Conservation (phyloP, 1,140 invertebrate species). For the Thaumatotibia leucotreta region DNA sequence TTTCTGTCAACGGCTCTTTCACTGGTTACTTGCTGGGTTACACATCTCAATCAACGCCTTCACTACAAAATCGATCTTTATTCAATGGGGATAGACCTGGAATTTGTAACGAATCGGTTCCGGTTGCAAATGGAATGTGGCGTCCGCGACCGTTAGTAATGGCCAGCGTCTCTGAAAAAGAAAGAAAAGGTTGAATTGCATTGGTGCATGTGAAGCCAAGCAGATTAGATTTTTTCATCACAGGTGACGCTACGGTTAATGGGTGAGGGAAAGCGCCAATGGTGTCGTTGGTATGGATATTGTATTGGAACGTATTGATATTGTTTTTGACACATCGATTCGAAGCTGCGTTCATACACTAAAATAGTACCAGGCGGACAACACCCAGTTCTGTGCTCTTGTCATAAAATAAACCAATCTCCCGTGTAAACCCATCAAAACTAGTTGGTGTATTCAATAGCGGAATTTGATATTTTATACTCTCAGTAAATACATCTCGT, state of each 20-base stretch:
- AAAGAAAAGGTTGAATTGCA: conserved; percentile 3
- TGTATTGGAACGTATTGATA: not conserved
- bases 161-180: conserved; percentile 31
- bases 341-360: not conserved
- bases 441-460: no score
- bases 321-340: not conserved
- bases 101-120: conserved; percentile 16
- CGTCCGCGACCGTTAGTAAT: conserved; percentile 39
- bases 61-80: not conserved
- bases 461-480: no score
- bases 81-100: not conserved
- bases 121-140: conserved; percentile 57
- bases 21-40: not conserved
- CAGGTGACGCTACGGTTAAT: not conserved
- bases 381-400: no score
- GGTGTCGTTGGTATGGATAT: conserved; percentile 11
- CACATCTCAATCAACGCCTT: not conserved
- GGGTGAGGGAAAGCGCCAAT: not conserved
- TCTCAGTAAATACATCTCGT: no score
- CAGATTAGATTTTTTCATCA: conserved; percentile 6
- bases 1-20: conserved; percentile 51
- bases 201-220: conserved; percentile 7
- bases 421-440: not conserved
- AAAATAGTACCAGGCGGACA: not conserved
- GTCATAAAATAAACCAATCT: not conserved